These are phyloP conservation scores for Cricetomys ansorgei DNA, from an alignment of 2,113 vertebrate species.

Conservation along the genomic window DNA sequence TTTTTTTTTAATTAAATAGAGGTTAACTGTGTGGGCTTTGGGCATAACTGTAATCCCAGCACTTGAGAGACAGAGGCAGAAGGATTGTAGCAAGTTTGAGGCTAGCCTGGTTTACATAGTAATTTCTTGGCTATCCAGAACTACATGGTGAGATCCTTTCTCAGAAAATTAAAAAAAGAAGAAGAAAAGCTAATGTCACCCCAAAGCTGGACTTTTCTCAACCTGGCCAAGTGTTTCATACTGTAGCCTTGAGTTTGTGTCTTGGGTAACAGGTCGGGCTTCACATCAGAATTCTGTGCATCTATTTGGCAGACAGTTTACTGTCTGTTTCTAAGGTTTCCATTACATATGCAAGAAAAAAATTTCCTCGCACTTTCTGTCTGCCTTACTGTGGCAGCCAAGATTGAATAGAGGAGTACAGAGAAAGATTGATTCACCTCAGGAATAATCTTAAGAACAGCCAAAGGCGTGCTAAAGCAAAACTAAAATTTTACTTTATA, in stretches of 20 bases:
- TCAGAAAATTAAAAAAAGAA: not conserved
- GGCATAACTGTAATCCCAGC: not conserved
- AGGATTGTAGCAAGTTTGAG: not conserved
- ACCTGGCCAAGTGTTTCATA: not conserved
- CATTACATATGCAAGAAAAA: not conserved
- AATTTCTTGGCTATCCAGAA: not conserved
- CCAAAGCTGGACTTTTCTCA: not conserved
- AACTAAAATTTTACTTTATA: not conserved
- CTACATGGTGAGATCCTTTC: not conserved
- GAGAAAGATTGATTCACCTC: not conserved
- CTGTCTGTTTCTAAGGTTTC: not conserved
- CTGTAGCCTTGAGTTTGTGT: not conserved
- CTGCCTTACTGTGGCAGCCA: not conserved
- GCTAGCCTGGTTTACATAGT: not conserved
- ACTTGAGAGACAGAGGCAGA: not conserved
- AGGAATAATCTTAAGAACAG: not conserved
- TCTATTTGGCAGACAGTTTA: not conserved
- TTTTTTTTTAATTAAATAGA: not conserved
- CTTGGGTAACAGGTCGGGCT: not conserved
- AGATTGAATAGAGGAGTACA: not conserved
- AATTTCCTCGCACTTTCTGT: not conserved
- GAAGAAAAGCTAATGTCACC: not conserved
- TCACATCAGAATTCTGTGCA: not conserved
- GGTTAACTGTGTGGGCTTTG: not conserved
- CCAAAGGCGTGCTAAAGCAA: not conserved